phyloP scores from a whole-genome alignment of 1,140 invertebrate genomes.

The Aplysia californica region DNA sequence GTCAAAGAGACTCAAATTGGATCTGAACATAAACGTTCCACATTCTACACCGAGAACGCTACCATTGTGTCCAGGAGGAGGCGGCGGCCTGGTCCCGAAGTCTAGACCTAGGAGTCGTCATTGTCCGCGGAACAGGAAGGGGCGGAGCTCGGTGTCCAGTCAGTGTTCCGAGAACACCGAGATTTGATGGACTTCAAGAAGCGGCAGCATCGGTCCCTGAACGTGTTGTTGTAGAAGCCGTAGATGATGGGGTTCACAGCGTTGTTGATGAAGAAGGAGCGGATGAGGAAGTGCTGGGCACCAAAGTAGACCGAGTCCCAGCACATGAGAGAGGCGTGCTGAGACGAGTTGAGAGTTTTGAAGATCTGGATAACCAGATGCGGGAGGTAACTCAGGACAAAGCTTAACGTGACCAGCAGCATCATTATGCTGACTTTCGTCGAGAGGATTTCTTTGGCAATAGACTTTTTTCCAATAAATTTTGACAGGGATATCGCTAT shows the following conservation, averaged over 20 bases:
- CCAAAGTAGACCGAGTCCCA: background rate
- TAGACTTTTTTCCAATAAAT: background rate
- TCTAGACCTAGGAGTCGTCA: too few species aligned
- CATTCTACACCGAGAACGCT: too few species aligned
- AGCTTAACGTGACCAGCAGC: slow-evolving; percentile 22
- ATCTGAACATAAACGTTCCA: too few species aligned
- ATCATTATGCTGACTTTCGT: slow-evolving; percentile 25
- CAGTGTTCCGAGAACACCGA: too few species aligned
- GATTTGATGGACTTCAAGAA: background rate
- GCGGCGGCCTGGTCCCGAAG: too few species aligned
- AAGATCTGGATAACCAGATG: slow-evolving; percentile 12
- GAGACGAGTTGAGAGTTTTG: background rate
- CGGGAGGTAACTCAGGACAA: slow-evolving; percentile 25
- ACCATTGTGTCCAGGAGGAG: too few species aligned
- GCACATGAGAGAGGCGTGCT: background rate
- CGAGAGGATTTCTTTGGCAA: background rate
- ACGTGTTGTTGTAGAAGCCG: slow-evolving; percentile 29
- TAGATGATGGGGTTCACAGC: slow-evolving; percentile 34
- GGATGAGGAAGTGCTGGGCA: slow-evolving; percentile 8
- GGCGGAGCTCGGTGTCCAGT: too few species aligned
- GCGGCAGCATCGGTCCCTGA: background rate
- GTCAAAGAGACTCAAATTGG: too few species aligned
- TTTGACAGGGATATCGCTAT: background rate
- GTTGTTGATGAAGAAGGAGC: slow-evolving; percentile 31
- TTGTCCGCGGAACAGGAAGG: too few species aligned